Conservation (phyloP, 2,797 vertebrate species). For the Hemibagrus guttatus region DNA sequence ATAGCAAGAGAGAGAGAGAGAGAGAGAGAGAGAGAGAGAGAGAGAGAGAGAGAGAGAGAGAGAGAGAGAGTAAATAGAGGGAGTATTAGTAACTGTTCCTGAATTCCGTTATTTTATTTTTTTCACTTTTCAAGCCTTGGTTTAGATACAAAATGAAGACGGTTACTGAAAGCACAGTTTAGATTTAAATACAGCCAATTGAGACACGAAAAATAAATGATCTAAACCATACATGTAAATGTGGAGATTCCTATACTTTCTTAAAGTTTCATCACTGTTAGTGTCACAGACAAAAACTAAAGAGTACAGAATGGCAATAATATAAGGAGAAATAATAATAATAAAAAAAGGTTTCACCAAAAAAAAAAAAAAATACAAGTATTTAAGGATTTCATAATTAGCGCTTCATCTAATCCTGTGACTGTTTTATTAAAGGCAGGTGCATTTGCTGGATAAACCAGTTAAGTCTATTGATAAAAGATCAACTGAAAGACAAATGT, state of each 20-base stretch:
- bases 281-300: neutral
- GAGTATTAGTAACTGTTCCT: conserved; percentile 30
- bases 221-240: neutral
- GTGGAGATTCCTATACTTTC: neutral
- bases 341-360: too few species aligned
- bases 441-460: neutral
- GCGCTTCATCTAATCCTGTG: neutral
- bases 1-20: conserved; percentile 33
- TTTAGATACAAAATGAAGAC: conserved; percentile 9
- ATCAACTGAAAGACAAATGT: neutral
- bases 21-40: conserved; percentile 21
- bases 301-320: neutral
- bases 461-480: neutral
- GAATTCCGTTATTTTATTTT: conserved; percentile 23
- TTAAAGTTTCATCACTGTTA: neutral
- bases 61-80: conserved; percentile 34
- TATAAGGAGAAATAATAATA: neutral
- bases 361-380: too few species aligned
- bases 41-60: conserved; percentile 38
- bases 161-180: neutral
- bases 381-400: neutral
- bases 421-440: neutral
- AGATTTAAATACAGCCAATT: conserved; percentile 7
- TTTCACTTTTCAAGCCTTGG: conserved; percentile 15
- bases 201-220: neutral